A percentile compares a stretch with the other conserved stretches of the same genome.
Conservation (phyloP, 2,797 vertebrate genomes). For the Dermochelys coriacea region DNA sequence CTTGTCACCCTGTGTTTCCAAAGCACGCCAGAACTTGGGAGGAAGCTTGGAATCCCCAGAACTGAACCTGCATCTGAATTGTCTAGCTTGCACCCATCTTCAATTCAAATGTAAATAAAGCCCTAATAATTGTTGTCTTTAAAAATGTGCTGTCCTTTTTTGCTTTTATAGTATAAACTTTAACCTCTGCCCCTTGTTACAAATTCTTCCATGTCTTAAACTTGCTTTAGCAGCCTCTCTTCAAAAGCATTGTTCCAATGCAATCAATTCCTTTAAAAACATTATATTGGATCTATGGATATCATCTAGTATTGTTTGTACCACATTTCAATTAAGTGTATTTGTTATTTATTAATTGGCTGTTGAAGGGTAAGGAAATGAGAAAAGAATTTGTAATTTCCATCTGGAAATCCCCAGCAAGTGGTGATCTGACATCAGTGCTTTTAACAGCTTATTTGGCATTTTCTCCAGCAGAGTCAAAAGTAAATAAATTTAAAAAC, state of each 20-base stretch:
- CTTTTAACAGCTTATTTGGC: not conserved
- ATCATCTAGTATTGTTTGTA: not conserved
- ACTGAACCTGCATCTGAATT: not conserved
- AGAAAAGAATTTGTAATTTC: not conserved
- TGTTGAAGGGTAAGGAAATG: not conserved
- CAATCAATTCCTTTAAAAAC: not conserved
- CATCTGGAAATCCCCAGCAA: not conserved
- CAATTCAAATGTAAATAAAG: not conserved
- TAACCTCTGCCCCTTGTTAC: accelerated
- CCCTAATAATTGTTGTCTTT: not conserved
- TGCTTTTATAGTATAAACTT: accelerated
- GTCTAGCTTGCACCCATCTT: not conserved
- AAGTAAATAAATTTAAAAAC: not conserved
- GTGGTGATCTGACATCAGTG: accelerated
- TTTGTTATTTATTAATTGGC: not conserved
- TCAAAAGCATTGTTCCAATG: not conserved
- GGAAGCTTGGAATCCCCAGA: not conserved
- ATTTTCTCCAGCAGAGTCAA: accelerated
- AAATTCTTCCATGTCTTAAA: accelerated
- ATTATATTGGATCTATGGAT: not conserved
- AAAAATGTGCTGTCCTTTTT: accelerated
- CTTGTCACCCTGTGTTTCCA: not conserved
- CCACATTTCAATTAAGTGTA: not conserved
- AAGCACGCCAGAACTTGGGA: not conserved
- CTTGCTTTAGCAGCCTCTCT: not conserved